Evolutionary conservation across 2,797 vertebrate genomes (phyloP), one percentile per base, ranked within the genome.

Genomic region (Bufotes viridis): DNA sequence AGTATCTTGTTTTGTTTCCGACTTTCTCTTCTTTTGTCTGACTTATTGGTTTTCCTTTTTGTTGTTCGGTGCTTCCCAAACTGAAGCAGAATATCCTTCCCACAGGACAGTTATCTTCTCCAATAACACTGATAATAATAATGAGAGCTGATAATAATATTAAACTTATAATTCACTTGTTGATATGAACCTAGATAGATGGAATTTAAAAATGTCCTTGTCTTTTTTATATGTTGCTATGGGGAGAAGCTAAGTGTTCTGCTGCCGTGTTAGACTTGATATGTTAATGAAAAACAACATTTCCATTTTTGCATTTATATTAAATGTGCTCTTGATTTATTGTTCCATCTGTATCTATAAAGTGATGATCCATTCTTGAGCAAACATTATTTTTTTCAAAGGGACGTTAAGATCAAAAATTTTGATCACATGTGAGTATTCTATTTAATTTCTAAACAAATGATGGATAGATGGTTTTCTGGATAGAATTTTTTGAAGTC

Each of bases 21-120:
- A 78, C 74, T 89, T 83, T 89, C 84, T 79, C 42, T 84, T 83
- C 84, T 69, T 89, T 89, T 89, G 88, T 89, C 84, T 83, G 29
- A 83, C 88, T 89, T 89, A 89, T 89, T 89, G 86, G 29, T 70
- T 86, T 86, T 85, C 61, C 87, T 57, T 75, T 80, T 74, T 84
- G 72, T 78, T 78, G 53, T 58, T 69, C 15, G 29, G 75, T 63
- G 88, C 63, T 58, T 89, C 84, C 81, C 82, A 76, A 87, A 78
- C 63, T 51, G 22, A 61, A 86, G 12, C 84, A 84, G 57, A 67
- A 79, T 78, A 12, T 79, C 84, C 85, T 82, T 65, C 85, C 60
- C 82, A 61, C 67, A 87, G 72, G 79, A 78, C 80, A 24, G 82
- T 80, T 89, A 89, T 89, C 84, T 89, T 10, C 70, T 81, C 75